A percentile compares a stretch with the other conserved stretches of the same genome.
phyloP scores from a whole-genome alignment of 2,113 vertebrate genomes.

The Misgurnus mizolepis region DNA sequence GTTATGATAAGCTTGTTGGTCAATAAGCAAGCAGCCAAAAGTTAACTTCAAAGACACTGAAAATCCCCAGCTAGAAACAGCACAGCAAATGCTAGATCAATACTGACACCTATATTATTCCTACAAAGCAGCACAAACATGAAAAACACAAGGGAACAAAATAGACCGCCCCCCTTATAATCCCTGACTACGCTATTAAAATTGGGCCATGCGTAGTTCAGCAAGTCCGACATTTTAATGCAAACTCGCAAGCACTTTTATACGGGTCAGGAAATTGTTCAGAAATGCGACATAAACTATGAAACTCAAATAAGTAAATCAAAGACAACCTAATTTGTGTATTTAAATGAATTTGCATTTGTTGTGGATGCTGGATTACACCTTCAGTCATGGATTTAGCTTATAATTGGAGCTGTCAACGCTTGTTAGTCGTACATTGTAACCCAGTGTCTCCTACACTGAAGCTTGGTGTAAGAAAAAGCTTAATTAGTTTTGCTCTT shows the following conservation, averaged over 20 bases:
- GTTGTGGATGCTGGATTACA: constrained; percentile 11
- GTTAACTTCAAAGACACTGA: constrained; percentile 37
- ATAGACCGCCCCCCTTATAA: constrained; percentile 1
- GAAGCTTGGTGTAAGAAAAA: neutral
- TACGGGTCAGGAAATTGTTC: constrained; percentile 17
- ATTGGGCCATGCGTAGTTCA: constrained; percentile 27
- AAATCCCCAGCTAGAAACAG: neutral
- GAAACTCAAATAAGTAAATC: constrained; percentile 1
- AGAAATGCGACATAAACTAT: constrained; percentile 25
- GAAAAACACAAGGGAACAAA: constrained; percentile 29
- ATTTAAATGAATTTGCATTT: constrained; percentile 40
- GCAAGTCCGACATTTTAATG: constrained; percentile 25
- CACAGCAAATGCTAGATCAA: constrained; percentile 48
- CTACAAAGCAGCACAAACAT: constrained; percentile 16
- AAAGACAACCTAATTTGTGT: constrained; percentile 28
- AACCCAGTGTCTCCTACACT: neutral
- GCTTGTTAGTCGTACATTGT: constrained; percentile 16
- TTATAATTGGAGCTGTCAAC: constrained; percentile 41
- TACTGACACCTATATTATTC: constrained; percentile 22
- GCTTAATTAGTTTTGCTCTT: neutral
- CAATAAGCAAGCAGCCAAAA: constrained; percentile 36
- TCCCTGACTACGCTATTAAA: constrained; percentile 17
- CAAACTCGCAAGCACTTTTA: constrained; percentile 21
- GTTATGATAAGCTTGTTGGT: constrained; percentile 39
- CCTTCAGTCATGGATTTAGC: constrained; percentile 39